These are phyloP conservation scores for Actinopyga echinites DNA, from an alignment of 53 echinoderm and acorn worm genomes.

Conservation along the genomic window DNA sequence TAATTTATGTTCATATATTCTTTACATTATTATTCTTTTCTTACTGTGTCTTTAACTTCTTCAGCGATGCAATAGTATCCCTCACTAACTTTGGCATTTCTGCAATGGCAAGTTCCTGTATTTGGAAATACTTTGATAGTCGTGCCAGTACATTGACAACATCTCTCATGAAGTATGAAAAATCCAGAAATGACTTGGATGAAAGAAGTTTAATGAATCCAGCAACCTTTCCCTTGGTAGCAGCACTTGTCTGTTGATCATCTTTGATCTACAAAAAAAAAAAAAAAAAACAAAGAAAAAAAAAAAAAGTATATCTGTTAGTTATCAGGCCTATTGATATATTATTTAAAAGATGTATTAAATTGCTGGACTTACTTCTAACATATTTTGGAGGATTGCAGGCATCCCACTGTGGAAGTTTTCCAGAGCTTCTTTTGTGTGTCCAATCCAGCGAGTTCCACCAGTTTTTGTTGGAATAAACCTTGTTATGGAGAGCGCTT, in stretches of 20 bases:
- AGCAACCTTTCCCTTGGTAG: neutral
- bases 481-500: neutral
- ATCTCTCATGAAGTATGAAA: slow-evolving; percentile 1
- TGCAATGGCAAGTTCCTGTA: neutral
- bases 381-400: slow-evolving; percentile 14
- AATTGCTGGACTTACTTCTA: neutral
- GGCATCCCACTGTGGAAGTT: neutral
- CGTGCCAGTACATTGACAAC: neutral
- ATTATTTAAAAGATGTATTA: neutral
- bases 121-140: neutral
- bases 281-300: neutral
- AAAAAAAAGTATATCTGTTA: neutral
- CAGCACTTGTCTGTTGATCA: neutral
- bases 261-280: neutral
- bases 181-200: neutral
- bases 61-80: neutral
- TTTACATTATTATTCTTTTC: neutral
- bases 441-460: slow-evolving; percentile 12
- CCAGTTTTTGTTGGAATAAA: neutral
- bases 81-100: neutral
- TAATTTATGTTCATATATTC: too few species aligned
- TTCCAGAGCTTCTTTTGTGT: slow-evolving; percentile 2
- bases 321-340: neutral
- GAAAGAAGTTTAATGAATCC: neutral
- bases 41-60: slow-evolving; percentile 9